Base-by-base conservation (phyloP, 2,113 vertebrate species). In the Phoenicopterus ruber region DNA sequence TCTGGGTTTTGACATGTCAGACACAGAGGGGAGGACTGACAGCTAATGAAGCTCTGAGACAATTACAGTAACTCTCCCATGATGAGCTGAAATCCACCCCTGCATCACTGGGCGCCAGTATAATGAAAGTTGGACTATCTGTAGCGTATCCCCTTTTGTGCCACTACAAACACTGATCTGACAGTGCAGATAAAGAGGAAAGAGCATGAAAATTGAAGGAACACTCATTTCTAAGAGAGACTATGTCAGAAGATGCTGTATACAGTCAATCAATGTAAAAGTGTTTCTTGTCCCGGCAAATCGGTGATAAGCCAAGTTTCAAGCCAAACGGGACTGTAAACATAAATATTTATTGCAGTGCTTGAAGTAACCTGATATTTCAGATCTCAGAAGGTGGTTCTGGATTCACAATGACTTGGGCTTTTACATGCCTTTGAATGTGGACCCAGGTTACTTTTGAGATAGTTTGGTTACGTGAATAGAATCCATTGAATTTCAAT, bases 1-100 rank as follows among this genome's bases (percentile, higher is more conserved):
- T 85, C 77, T 95, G 58, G 92, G 93, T 95, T 96, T 96, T 86
- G 84, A 76, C n/a, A 82, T 72, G 91, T 88, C 91, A 93, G 82
- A 78, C 19, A 46, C 66, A 84, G 90, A 97, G 61, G 86, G 82
- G 87, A 94, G 83, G 69, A 93, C 52, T 86, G 93, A 93, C 88
- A 90, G 86, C 71, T 96, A 87, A 86, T 72, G 91, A 86, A 92
- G 83, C 91, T 97, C 76, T 54, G 78, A 81, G 86, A 93, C 92
- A 90, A 79, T 91, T 90, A 94, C 67, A 88, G 76, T 49, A 86
- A 79, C 67, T 95, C 78, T 97, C 91, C 89, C 49, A n/a, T 16
- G 82, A 92, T 85, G 62, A 97, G 78, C 63, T 9, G 13, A 97
- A 97, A 97, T 77, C 84, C 55, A 94, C 40, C 61, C n/a, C 67